Percentiles rank a stretch among this genome's conserved stretches.
phyloP scores from a whole-genome alignment of 2,888 invertebrate species.

The Tipula lateralis region DNA sequence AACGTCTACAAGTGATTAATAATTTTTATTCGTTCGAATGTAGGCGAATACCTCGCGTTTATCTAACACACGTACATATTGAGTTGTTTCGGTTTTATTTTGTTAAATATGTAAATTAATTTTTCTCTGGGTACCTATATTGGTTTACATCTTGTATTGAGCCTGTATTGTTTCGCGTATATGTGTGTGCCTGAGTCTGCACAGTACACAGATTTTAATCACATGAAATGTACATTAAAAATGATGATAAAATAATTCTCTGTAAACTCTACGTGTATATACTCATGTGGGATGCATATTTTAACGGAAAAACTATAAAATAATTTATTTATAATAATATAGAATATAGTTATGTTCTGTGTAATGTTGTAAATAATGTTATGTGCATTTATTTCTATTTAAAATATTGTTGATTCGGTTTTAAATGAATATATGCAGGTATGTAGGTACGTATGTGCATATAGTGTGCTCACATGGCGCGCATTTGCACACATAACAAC shows the following conservation, averaged over 20 bases:
- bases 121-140: neutral
- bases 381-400: neutral
- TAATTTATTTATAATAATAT: neutral
- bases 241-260: neutral
- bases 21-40: neutral
- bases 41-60: neutral
- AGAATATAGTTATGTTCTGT: neutral
- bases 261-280: neutral
- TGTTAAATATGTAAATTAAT: neutral
- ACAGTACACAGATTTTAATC: neutral
- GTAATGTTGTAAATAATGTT: neutral
- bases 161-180: neutral
- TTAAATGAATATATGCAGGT: neutral
- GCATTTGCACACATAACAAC: neutral
- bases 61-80: neutral
- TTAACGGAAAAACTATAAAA: neutral
- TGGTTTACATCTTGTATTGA: no score
- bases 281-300: neutral
- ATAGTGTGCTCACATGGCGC: no score
- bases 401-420: neutral
- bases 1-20: neutral
- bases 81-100: neutral
- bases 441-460: no score
- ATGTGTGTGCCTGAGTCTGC: neutral
- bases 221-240: neutral